These are phyloP conservation scores for Zaprionus gabonicus DNA, from an alignment of 1,140 invertebrate genomes.

Conservation along the genomic window DNA sequence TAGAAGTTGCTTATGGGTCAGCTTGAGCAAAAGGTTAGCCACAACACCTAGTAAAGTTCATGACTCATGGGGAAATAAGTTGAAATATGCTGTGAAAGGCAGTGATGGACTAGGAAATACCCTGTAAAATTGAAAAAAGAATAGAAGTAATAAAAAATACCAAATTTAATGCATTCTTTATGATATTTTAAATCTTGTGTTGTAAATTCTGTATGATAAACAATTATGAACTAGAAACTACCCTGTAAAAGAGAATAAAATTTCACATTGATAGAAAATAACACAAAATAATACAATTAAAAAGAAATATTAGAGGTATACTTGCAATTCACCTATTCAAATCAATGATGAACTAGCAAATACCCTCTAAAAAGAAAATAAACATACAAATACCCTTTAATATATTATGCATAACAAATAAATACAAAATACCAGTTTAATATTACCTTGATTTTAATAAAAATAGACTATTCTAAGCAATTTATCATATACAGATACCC, in stretches of 20 bases:
- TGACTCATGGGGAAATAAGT: constrained; percentile 18
- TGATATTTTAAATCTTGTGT: background rate
- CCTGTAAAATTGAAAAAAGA: background rate
- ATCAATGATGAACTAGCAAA: background rate
- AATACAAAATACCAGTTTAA: too few relatives aligned
- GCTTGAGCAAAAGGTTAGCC: constrained; percentile 30
- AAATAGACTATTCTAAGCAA: too few relatives aligned
- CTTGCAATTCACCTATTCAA: too few relatives aligned
- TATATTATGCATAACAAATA: background rate
- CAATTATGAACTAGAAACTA: background rate
- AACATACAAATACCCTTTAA: background rate
- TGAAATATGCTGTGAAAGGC: background rate
- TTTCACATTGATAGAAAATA: background rate
- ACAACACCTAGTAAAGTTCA: constrained; percentile 22
- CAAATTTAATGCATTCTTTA: background rate
- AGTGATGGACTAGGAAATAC: constrained; percentile 2
- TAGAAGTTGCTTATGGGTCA: constrained; percentile 31
- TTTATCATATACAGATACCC: too few relatives aligned
- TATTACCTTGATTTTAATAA: too few relatives aligned
- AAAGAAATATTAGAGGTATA: too few relatives aligned
- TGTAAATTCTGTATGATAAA: background rate
- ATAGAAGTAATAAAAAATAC: background rate
- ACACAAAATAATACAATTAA: background rate
- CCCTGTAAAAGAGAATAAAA: background rate
- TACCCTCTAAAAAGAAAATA: background rate